A percentile compares a stretch with the other conserved stretches of the same genome.
Conservation (phyloP, 2,888 invertebrate genomes). For the Polymixis flavicincta region DNA sequence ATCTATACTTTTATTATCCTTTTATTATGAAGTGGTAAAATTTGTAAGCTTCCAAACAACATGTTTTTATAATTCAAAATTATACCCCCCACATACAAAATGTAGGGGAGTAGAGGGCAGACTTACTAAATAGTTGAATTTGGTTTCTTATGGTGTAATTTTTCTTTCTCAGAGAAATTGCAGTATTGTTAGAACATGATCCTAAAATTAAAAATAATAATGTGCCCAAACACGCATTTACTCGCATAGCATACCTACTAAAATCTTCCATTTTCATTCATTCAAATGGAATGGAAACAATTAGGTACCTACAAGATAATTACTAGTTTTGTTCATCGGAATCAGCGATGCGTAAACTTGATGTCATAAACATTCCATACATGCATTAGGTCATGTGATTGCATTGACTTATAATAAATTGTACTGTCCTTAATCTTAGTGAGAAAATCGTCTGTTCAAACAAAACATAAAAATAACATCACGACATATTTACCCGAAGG, state of each 20-base stretch:
- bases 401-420: constrained; percentile 6
- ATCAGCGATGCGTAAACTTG: constrained; percentile 44
- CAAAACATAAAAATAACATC: too few species aligned
- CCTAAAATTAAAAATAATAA: not conserved
- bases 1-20: too few species aligned
- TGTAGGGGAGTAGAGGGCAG: too few species aligned
- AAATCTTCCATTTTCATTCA: constrained; percentile 7
- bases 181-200: not conserved
- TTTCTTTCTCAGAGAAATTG: not conserved
- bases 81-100: too few species aligned
- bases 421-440: not conserved
- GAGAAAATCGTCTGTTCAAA: not conserved
- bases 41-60: too few species aligned
- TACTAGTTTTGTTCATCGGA: constrained; percentile 24
- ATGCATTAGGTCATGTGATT: constrained; percentile 18
- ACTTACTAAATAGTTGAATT: not conserved
- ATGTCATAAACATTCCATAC: constrained; percentile 43
- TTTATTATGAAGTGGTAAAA: too few species aligned
- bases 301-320: constrained; percentile 37
- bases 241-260: not conserved
- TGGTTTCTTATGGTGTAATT: not conserved
- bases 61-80: too few species aligned
- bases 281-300: constrained; percentile 59
- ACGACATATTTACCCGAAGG: too few species aligned
- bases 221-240: not conserved